Evolutionary conservation across 2,797 vertebrate species (phyloP).

Genomic region (Acanthornis magna): DNA sequence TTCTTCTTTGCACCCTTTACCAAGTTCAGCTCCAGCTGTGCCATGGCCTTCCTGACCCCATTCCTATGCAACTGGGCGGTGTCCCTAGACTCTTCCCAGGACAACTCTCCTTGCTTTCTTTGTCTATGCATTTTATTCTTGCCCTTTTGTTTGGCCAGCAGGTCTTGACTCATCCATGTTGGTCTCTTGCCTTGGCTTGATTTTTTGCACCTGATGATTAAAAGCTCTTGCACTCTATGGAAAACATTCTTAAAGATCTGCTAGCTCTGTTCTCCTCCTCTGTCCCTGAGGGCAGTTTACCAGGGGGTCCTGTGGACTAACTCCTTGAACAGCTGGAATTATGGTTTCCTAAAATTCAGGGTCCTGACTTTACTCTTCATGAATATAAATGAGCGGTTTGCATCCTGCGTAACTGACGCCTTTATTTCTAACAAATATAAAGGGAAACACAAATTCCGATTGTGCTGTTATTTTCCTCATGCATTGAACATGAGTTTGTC

Average conservation of each 20-base stretch:
- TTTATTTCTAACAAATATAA: conserved; percentile 1
- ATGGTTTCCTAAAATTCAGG: background rate
- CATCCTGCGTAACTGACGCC: background rate
- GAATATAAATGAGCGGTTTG: background rate
- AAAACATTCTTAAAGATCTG: background rate
- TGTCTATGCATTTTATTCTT: background rate
- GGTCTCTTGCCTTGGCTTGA: background rate
- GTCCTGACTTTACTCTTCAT: background rate
- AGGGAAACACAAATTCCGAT: background rate
- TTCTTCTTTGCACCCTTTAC: background rate
- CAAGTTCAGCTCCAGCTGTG: background rate
- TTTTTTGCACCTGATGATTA: background rate
- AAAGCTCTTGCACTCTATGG: background rate
- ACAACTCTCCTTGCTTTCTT: background rate
- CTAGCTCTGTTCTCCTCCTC: background rate
- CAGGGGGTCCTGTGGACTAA: background rate
- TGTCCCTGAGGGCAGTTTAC: background rate
- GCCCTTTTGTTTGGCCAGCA: background rate
- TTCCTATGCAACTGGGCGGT: accelerated
- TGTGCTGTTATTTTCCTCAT: background rate
- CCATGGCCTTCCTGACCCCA: background rate
- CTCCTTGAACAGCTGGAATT: background rate
- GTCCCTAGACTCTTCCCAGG: background rate
- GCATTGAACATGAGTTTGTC: background rate
- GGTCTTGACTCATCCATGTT: background rate